These are phyloP conservation scores for Haliclystus octoradiatus DNA, from an alignment of 30 jellyfish, hydroid and myxozoan species.

Conservation along the genomic window DNA sequence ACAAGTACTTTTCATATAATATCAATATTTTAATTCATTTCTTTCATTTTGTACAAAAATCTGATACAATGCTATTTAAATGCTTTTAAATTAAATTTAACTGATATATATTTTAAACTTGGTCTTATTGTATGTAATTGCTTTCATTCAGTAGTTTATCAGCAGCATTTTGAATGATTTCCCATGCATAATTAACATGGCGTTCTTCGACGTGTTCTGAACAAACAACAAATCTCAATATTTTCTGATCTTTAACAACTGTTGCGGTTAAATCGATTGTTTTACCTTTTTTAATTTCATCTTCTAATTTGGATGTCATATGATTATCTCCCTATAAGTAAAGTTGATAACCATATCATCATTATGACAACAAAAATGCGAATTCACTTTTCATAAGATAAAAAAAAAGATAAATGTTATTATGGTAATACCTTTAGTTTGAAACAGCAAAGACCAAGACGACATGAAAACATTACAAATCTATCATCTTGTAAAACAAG, in stretches of 20 bases:
- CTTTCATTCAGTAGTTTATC: background rate
- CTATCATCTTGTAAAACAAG: slow-evolving; percentile 9
- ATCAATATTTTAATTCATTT: no score
- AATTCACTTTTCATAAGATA: no score
- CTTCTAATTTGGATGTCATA: slow-evolving; percentile 1
- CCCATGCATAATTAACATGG: slow-evolving; percentile 1
- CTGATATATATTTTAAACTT: no score
- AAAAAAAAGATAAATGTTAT: no score
- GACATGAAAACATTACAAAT: background rate
- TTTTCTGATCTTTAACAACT: background rate
- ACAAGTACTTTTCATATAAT: no score
- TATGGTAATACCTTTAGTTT: background rate
- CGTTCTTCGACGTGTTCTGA: background rate
- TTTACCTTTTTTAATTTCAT: background rate
- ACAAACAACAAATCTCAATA: slow-evolving; percentile 6
- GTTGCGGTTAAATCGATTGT: slow-evolving; percentile 8
- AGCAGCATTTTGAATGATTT: background rate
- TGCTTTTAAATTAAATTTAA: no score
- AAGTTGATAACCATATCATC: no score
- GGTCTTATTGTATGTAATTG: no score
- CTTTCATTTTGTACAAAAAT: no score
- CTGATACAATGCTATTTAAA: no score
- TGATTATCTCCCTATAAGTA: slow-evolving; percentile 1
- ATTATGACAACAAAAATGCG: no score
- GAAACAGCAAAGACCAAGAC: background rate